A percentile compares a stretch with the other conserved stretches of the same genome.
phyloP scores from a whole-genome alignment of 2,797 vertebrate genomes.

The Diceros bicornis region DNA sequence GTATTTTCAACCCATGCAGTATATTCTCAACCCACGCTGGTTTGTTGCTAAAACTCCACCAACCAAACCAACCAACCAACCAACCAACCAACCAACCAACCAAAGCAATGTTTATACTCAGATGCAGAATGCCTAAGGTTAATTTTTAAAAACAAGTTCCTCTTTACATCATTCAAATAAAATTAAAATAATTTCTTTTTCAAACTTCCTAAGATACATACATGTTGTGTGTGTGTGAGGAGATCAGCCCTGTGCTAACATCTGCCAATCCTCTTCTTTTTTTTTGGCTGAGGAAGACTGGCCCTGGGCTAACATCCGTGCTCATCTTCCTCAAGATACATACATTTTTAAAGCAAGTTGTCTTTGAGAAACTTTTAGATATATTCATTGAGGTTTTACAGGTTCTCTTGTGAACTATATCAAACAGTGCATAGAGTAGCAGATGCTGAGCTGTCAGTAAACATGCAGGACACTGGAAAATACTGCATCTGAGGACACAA shows the following conservation, averaged over 20 bases:
- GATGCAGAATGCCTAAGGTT: not conserved
- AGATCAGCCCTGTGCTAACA: too few species aligned
- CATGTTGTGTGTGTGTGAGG: not conserved
- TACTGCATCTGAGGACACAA: not conserved
- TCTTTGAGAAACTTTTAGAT: not conserved
- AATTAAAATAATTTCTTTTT: not conserved
- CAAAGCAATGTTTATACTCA: not conserved
- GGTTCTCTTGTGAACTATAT: not conserved
- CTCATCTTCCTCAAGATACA: not conserved
- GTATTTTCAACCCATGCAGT: not conserved
- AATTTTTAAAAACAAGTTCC: not conserved
- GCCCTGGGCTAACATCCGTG: too few species aligned
- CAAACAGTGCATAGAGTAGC: not conserved
- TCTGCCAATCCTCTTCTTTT: too few species aligned
- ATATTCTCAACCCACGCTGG: not conserved
- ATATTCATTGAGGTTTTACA: not conserved
- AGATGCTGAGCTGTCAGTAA: not conserved
- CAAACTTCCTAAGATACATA: not conserved
- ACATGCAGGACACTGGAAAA: rapidly evolving
- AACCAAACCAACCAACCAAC: not conserved
- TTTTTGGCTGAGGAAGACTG: too few species aligned
- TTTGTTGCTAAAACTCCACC: not conserved
- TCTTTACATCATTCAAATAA: not conserved
- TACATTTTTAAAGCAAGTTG: not conserved
- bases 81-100: not conserved